Evolutionary conservation across 2,113 vertebrate genomes (phyloP), one percentile per base, ranked within the genome.

Genomic region (Eurypyga helias): DNA sequence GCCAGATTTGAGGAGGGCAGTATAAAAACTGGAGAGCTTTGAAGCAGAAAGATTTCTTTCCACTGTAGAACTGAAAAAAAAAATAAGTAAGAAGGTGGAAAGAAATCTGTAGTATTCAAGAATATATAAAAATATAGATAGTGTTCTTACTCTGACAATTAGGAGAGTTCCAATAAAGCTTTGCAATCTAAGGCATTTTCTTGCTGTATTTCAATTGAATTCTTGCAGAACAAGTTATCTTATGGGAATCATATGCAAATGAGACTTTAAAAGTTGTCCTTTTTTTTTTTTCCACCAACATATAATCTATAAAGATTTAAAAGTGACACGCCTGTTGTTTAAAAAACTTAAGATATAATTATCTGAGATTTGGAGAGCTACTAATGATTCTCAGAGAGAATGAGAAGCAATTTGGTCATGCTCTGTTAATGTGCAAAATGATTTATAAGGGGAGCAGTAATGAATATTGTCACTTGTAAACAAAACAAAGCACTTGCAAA

Each of bases 381-480:
- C 33, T 91, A 89, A 89, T 79, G 73, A 69, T 72, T 67, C 41
- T 52, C 20, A 25, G 62, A 45, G 65, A 89, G 34, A 85, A 94
- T 1, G 14, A 87, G 57, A 46, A 90, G 70, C 29, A 85, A 85
- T 93, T 89, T 83, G 21, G 14, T 82, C 0, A 5, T 65, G 46
- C 28, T 72, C 31, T 48, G 67, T n/a, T 87, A 93, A 94, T 65
- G 73, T 21, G 28, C 26, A 57, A 65, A 80, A 75, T 94, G 91
- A 95, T 96, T 96, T 93, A 77, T 69, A 57, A 83, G 58, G 25
- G 62, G 33, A 93, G 62, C 62, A 43, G 36, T 90, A 93, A 91
- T 90, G 57, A 87, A 54, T 85, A 82, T 94, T 94, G 90, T 90
- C 82, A 80, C 84, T 76, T 76, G 46, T 45, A 76, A 94, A 83